Evolutionary conservation across 1,140 invertebrate genomes (phyloP).

Genomic region (Globodera rostochiensis): DNA sequence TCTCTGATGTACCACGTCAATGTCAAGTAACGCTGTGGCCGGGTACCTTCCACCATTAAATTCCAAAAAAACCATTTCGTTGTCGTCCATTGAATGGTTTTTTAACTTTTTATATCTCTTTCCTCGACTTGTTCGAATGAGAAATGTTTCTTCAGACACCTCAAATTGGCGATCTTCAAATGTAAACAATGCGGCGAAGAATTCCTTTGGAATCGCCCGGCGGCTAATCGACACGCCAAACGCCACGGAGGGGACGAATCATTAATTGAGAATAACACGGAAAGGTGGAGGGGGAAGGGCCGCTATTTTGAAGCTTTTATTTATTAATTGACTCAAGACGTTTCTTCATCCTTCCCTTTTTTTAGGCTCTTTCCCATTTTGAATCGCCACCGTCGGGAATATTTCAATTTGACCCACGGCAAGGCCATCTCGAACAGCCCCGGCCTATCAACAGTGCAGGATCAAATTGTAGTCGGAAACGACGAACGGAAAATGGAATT

Average conservation of each 20-base stretch:
- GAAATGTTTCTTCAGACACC: constrained; percentile 1
- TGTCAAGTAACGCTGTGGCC: constrained; percentile 16
- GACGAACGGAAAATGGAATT: constrained; percentile 24
- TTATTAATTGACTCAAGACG: no score
- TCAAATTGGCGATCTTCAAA: constrained; percentile 29
- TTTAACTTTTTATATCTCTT: no score
- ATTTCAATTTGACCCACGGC: constrained; percentile 18
- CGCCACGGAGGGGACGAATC: constrained; percentile 29
- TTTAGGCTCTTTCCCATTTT: constrained; percentile 17
- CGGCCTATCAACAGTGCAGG: not conserved
- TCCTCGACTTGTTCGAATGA: no score
- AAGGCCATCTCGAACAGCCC: constrained; percentile 1
- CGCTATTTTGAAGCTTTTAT: not conserved
- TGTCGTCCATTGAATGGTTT: no score
- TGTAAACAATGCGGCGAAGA: constrained; percentile 27
- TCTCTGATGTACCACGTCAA: constrained; percentile 46
- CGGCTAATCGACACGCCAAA: constrained; percentile 29
- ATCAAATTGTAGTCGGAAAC: not conserved
- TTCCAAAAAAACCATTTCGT: no score
- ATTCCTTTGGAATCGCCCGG: constrained; percentile 28
- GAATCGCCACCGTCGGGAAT: constrained; percentile 23
- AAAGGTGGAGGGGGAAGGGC: not conserved
- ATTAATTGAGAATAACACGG: constrained; percentile 30
- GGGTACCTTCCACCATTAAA: no score
- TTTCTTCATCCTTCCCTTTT: not conserved